Evolutionary conservation across 1,140 invertebrate genomes (phyloP).

Genomic region (Papilio dardanus): DNA sequence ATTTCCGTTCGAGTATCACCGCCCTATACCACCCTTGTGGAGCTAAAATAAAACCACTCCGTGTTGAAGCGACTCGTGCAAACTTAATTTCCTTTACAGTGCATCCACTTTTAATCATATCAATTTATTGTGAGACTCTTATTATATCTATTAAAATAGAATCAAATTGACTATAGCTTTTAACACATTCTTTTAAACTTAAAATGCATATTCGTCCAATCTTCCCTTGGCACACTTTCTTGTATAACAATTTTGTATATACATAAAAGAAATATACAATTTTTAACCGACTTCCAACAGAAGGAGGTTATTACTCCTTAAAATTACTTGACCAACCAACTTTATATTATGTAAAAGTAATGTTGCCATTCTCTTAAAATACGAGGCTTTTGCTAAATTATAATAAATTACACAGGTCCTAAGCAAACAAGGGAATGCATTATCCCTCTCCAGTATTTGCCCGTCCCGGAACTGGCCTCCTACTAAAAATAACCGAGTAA

Average conservation of each 20-base stretch:
- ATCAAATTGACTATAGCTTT: background rate
- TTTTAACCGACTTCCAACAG: too few species aligned
- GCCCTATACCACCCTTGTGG: background rate
- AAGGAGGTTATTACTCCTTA: too few species aligned
- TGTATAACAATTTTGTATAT: too few species aligned
- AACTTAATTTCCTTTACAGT: constrained; percentile 32
- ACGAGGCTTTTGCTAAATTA: background rate
- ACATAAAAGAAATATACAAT: too few species aligned
- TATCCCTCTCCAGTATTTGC: constrained; percentile 21
- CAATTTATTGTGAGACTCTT: background rate
- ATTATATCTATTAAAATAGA: background rate
- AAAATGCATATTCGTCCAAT: background rate
- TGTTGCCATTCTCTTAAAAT: background rate
- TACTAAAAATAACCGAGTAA: constrained; percentile 40
- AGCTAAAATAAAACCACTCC: constrained; percentile 19
- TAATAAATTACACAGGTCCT: constrained; percentile 3
- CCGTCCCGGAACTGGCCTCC: constrained; percentile 7
- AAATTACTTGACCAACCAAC: background rate
- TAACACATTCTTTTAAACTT: background rate
- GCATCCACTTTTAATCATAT: constrained; percentile 10
- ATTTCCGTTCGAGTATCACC: background rate
- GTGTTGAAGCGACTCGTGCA: constrained; percentile 11
- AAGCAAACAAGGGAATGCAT: constrained; percentile 3
- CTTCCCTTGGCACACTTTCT: too few species aligned
- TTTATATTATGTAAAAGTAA: background rate